Base-by-base conservation (phyloP, 2,797 vertebrate genomes). In the Apodemus agrarius region DNA sequence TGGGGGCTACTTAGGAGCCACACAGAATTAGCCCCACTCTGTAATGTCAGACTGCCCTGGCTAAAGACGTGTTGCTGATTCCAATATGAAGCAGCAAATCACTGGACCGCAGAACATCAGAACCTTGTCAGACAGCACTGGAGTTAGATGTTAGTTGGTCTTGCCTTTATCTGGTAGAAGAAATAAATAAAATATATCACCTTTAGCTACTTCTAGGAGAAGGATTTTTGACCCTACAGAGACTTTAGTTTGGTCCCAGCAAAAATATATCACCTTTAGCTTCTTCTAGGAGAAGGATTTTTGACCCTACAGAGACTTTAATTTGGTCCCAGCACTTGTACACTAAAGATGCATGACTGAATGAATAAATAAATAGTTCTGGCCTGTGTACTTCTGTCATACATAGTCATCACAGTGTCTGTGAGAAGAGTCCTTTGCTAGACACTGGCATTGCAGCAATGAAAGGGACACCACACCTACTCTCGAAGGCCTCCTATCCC, bases 111-210 rank as follows among this genome's bases (percentile, higher is more conserved):
- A 80, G 74, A 63, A 76, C 16, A 26, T 9, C 43, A 94, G 74
- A 82, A 21, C 57, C 61, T 97, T 49, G 9, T 57, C 49, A 74
- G 57, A 34, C 9, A 46, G 0, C 26, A 29, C 65, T 87, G n/a
- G 37, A 21, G 61, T 87, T 82, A 29, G 21, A 76, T 89, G 65
- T 72, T n/a, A n/a, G 9, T 26, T 87, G 24, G 3, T 49, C 24
- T 94, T 93, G 10, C 67, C 61, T 95, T 89, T 82, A 85, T 26
- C 37, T 85, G 26, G 21, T 57, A 29, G 95, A 82, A 54, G 31
- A 22, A 74, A 79, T 31, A 11, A 92, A 63, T 92, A 84, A 89
- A 84, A 83, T 49, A 80, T 11, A n/a, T 72, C 43, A 34, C 40
- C 13, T 19, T 0, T 52, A 88, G 63, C 19, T 84, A 46, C 52